Base-by-base conservation (phyloP, 2,888 invertebrate species). In the Omphaloscelis lunosa region DNA sequence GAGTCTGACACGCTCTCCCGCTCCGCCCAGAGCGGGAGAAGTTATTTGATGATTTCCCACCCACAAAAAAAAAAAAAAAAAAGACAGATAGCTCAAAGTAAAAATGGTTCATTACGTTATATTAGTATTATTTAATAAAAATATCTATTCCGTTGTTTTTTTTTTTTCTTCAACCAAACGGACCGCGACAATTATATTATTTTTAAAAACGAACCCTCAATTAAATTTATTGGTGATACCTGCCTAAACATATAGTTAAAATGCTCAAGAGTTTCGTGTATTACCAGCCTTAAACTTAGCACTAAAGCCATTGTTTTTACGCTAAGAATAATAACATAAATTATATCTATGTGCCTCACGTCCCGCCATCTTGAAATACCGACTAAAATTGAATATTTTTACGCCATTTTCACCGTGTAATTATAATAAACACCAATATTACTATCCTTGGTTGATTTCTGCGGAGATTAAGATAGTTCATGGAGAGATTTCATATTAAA, bases 401-500 rank as follows among this genome's bases (percentile, higher is more conserved):
- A 78, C 77, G 76, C 76, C 34, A 66, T 85, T 81, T 73, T 68
- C 74, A 79, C 69, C 67, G 75, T 89, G 68, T 85, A 89, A 89
- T 88, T 89, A 87, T 82, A 80, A 73, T 82, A 76, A 87, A 76
- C 81, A 73, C 70, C 61, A 48, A 77, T 65, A 76, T 73, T 77
- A 72, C 74, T 77, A 79, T 73, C 77, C 82, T 66, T 65, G 51
- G 70, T 39, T 68, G 73, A 88, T 83, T 85, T 71, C 71, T 75
- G 63, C 63, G n/a, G 27, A 82, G 78, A 87, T 82, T 82, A 75
- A 76, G 62, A 76, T 82, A 75, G 85, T 65, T 77, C 75, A 72
- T 66, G 56, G 20, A 59, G 72, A 87, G 89, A 89, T 90, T 84
- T 77, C 56, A 83, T 80, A 84, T 82, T 82, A 83, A 79, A 80